phyloP scores from a whole-genome alignment of 2,888 invertebrate genomes.

The Tineola bisselliella region DNA sequence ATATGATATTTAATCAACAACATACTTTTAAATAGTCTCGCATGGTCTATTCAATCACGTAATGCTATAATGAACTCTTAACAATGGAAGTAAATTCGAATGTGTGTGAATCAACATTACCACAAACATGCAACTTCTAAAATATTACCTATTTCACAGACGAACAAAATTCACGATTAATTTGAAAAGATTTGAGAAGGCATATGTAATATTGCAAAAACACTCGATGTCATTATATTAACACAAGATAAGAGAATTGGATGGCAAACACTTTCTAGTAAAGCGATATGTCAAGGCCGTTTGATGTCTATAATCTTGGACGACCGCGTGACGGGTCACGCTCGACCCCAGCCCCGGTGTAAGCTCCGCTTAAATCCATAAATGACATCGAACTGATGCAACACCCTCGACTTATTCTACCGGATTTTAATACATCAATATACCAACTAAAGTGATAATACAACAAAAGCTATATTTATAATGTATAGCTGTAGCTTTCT shows the following conservation, averaged over 20 bases:
- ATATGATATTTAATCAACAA: background rate
- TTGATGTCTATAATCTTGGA: conserved; percentile 23
- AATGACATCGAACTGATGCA: conserved; percentile 8
- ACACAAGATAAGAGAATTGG: conserved; percentile 15
- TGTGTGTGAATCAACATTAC: conserved; percentile 33
- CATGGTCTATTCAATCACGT: conserved; percentile 9
- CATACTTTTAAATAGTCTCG: conserved; percentile 1
- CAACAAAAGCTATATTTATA: background rate
- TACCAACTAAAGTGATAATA: background rate
- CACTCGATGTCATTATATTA: background rate
- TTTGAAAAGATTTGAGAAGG: background rate
- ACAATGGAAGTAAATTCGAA: conserved; percentile 24
- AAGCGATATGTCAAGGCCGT: conserved; percentile 58
- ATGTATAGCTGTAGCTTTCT: background rate
- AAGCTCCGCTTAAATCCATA: conserved; percentile 1
- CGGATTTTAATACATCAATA: conserved; percentile 9
- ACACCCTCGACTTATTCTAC: conserved; percentile 2
- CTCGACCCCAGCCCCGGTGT: background rate
- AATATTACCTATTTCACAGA: no score
- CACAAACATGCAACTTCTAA: conserved; percentile 6
- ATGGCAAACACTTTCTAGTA: conserved; percentile 49
- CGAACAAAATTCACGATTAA: background rate
- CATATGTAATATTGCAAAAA: background rate
- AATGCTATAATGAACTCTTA: background rate
- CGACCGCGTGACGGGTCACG: conserved; percentile 33